Conservation (phyloP, 2,113 vertebrate species). For the Pluvialis apricaria region DNA sequence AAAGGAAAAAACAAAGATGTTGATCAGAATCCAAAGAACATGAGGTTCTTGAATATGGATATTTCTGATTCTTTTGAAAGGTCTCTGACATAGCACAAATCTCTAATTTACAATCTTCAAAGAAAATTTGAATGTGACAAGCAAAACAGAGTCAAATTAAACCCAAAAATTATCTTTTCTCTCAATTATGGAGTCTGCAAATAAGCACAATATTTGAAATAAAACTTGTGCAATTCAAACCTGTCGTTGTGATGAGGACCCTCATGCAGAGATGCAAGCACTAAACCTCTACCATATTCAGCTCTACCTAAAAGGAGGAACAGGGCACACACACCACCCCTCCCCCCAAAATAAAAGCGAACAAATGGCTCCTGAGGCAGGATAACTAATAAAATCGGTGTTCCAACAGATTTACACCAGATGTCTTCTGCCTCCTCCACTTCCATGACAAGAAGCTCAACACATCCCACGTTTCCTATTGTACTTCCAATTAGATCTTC, state of each 20-base stretch:
- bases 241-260: neutral
- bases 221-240: neutral
- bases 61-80: conserved; percentile 27
- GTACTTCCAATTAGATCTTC: neutral
- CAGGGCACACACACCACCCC: fast-evolving
- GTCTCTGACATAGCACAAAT: neutral
- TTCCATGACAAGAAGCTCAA: neutral
- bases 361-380: neutral
- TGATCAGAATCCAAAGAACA: conserved; percentile 33
- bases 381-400: neutral
- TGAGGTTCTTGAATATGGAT: neutral
- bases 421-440: neutral
- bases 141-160: neutral
- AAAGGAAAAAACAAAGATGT: neutral
- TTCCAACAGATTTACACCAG: neutral
- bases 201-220: neutral
- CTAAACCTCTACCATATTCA: neutral
- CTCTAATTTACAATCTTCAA: neutral
- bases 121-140: neutral
- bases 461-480: neutral
- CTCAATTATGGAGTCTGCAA: neutral
- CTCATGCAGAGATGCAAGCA: neutral
- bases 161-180: neutral
- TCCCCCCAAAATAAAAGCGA: neutral
- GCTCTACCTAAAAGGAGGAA: neutral